Evolutionary conservation across 2,797 vertebrate species (phyloP).

Genomic region (Micropoecilia bifurca): DNA sequence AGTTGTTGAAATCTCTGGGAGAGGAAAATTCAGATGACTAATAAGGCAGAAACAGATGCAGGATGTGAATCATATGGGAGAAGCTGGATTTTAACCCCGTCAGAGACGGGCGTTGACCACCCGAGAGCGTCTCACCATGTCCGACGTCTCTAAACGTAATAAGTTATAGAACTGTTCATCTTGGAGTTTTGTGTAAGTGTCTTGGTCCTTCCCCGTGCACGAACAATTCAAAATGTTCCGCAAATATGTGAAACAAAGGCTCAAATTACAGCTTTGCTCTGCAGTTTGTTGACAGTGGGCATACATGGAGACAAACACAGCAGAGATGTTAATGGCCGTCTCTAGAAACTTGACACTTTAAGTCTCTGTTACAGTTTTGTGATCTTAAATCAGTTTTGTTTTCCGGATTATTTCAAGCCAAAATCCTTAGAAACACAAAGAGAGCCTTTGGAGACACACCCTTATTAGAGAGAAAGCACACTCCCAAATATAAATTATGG

Average conservation of each 20-base stretch:
- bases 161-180: not conserved
- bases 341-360: no score
- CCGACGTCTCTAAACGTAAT: not conserved
- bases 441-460: not conserved
- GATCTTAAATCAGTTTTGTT: not conserved
- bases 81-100: not conserved
- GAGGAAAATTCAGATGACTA: not conserved
- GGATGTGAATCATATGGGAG: not conserved
- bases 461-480: not conserved
- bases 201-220: not conserved
- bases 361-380: not conserved
- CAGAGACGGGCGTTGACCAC: not conserved
- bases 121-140: no score
- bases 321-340: not conserved
- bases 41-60: not conserved
- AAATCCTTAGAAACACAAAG: not conserved
- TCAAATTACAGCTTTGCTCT: not conserved
- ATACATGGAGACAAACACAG: not conserved
- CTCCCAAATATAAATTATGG: not conserved
- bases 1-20: not conserved
- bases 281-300: conserved; percentile 3
- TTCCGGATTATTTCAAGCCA: not conserved
- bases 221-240: not conserved
- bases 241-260: not conserved
- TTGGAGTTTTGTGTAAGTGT: not conserved